These are phyloP conservation scores for Saccostrea cuccullata DNA, from an alignment of 1,140 invertebrate species.

Conservation along the genomic window DNA sequence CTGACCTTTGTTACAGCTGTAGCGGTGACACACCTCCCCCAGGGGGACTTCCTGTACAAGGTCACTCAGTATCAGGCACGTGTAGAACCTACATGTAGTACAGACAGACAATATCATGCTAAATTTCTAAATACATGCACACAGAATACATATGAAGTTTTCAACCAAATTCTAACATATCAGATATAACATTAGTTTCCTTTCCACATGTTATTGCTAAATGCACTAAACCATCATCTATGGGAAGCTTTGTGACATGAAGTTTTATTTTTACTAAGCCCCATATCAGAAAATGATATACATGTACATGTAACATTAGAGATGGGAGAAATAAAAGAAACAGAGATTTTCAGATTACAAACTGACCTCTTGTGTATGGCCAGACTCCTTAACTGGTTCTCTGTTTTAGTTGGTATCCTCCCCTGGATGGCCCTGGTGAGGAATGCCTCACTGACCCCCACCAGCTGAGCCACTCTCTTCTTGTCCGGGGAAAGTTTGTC, in stretches of 20 bases:
- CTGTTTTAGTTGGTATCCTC: slow-evolving; percentile 80
- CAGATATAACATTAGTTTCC: too few relatives aligned
- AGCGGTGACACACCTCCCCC: slow-evolving; percentile 88
- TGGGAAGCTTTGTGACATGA: too few relatives aligned
- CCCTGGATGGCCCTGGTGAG: slow-evolving; percentile 89
- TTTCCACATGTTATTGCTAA: too few relatives aligned
- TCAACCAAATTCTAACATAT: too few relatives aligned
- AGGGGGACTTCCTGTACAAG: slow-evolving; percentile 94
- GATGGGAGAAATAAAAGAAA: too few relatives aligned
- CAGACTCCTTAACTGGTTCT: slow-evolving; percentile 79
- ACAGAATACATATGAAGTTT: too few relatives aligned
- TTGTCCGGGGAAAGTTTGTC: slow-evolving; percentile 88
- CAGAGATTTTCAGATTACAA: too few relatives aligned
- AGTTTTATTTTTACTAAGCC: too few relatives aligned
- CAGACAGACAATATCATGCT: neutral
- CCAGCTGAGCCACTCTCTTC: slow-evolving; percentile 91
- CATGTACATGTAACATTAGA: too few relatives aligned
- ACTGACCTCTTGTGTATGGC: slow-evolving; percentile 74
- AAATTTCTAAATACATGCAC: too few relatives aligned
- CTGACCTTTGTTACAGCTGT: slow-evolving; percentile 90
- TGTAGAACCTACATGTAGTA: slow-evolving; percentile 93
- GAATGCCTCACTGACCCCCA: slow-evolving; percentile 94
- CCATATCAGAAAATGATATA: too few relatives aligned
- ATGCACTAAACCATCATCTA: too few relatives aligned
- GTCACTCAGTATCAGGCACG: slow-evolving; percentile 93